Percentiles rank a stretch among this genome's conserved stretches.
These are phyloP conservation scores for Tetragnatha versicolor DNA, from an alignment of 1,140 invertebrate species.

Conservation along the genomic window DNA sequence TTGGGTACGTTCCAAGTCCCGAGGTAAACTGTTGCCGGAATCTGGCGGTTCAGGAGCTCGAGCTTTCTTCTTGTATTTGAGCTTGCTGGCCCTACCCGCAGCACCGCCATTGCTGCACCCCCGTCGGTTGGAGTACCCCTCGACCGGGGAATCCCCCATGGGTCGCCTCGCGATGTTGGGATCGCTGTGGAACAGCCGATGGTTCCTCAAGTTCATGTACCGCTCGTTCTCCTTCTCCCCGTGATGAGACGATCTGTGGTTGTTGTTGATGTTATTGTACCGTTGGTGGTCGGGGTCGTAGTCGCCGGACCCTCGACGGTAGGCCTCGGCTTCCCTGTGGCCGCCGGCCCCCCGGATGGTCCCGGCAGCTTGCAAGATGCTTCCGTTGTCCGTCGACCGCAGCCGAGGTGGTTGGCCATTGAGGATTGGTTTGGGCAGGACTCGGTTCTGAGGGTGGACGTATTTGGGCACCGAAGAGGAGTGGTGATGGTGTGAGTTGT, in stretches of 20 bases:
- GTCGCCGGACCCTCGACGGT: constrained; percentile 62
- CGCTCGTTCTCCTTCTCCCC: constrained; percentile 23
- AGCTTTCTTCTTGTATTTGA: constrained; percentile 48
- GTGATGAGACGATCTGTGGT: no score
- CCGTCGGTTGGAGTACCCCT: not conserved
- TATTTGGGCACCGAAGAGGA: not conserved
- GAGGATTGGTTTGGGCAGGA: constrained; percentile 72
- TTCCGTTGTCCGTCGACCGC: constrained; percentile 78
- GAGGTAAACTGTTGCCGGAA: not conserved
- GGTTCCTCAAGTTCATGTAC: constrained; percentile 22
- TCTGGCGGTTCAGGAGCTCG: constrained; percentile 44
- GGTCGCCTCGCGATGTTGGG: constrained; percentile 33
- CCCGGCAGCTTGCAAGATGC: constrained; percentile 78
- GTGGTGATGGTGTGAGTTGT: not conserved
- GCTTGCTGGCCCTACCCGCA: constrained; percentile 34
- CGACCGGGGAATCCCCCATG: not conserved
- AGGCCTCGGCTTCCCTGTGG: no score
- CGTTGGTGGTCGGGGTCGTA: not conserved
- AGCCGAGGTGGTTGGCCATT: constrained; percentile 71
- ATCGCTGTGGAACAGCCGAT: constrained; percentile 44
- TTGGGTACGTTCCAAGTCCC: not conserved
- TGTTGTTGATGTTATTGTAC: no score
- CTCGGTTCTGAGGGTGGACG: constrained; percentile 59
- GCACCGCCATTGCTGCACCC: constrained; percentile 4
- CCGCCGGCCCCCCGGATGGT: no score